Percentiles rank a stretch among this genome's conserved stretches.
Evolutionary conservation across 2,797 vertebrate species (phyloP).

Genomic region (Megaceryle alcyon): DNA sequence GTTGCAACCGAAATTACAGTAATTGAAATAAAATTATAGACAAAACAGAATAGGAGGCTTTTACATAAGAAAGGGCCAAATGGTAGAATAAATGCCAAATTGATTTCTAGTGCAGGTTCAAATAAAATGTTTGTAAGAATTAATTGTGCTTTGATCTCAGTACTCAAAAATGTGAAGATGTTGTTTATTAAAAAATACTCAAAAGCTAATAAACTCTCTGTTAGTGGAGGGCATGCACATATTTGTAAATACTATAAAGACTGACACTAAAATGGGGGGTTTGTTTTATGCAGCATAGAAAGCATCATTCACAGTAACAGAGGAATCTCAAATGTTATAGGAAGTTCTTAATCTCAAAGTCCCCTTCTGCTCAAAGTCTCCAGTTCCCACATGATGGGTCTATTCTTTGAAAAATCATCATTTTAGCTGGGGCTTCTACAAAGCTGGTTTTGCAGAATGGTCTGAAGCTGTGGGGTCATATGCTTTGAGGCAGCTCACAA

Average conservation of each 20-base stretch:
- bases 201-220: background rate
- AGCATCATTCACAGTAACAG: background rate
- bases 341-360: background rate
- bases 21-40: slow-evolving; percentile 22
- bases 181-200: slow-evolving; percentile 17
- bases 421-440: background rate
- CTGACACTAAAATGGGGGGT: background rate
- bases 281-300: background rate
- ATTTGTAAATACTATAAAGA: background rate
- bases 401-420: background rate
- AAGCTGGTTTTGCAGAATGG: background rate
- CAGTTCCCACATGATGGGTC: background rate
- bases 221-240: background rate
- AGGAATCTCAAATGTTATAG: background rate
- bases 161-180: background rate
- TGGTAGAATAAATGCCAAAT: background rate
- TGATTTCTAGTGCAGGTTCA: background rate
- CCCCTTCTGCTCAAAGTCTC: background rate
- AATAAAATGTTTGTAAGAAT: background rate
- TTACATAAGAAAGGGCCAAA: slow-evolving; percentile 16
- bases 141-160: background rate
- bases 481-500: background rate
- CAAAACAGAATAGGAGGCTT: background rate
- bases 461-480: background rate
- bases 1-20: slow-evolving; percentile 25